Conservation (phyloP, 2,797 vertebrate species). For the Harpagifer antarcticus region DNA sequence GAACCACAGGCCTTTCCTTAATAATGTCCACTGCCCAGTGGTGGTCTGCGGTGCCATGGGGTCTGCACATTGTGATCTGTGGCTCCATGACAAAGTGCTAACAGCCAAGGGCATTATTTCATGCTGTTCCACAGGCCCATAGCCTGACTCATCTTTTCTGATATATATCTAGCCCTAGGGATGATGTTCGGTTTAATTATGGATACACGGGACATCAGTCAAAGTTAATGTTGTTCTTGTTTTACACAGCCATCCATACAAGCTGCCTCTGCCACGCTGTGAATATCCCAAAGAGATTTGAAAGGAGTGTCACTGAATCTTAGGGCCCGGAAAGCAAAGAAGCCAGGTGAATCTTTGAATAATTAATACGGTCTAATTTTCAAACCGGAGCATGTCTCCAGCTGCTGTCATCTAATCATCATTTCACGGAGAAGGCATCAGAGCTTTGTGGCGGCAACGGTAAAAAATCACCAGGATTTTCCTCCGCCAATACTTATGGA, state of each 20-base stretch:
- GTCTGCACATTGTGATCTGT: constrained; percentile 66
- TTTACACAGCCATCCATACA: constrained; percentile 63
- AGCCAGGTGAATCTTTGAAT: constrained; percentile 69
- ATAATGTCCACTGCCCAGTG: constrained; percentile 72
- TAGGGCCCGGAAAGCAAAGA: constrained; percentile 47
- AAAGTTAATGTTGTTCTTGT: constrained; percentile 74
- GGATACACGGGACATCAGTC: constrained; percentile 70
- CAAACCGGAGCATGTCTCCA: constrained; percentile 49
- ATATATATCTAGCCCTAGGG: constrained; percentile 70
- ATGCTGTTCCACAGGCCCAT: constrained; percentile 61
- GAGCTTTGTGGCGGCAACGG: constrained; percentile 45
- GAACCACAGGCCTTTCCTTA: constrained; percentile 66
- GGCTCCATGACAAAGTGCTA: constrained; percentile 67
- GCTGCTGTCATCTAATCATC: constrained; percentile 67
- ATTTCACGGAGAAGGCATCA: constrained; percentile 55
- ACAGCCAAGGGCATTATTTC: constrained; percentile 75
- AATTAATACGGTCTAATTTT: constrained; percentile 70
- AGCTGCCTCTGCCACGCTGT: constrained; percentile 32
- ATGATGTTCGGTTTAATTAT: constrained; percentile 79
- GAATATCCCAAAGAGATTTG: constrained; percentile 53
- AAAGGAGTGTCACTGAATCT: constrained; percentile 33
- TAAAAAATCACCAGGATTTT: constrained; percentile 41
- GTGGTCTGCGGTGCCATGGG: constrained; percentile 69
- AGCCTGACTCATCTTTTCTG: constrained; percentile 71
- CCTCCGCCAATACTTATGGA: constrained; percentile 35